These are phyloP conservation scores for Pempheris klunzingeri DNA, from an alignment of 2,797 vertebrate species.

Conservation along the genomic window DNA sequence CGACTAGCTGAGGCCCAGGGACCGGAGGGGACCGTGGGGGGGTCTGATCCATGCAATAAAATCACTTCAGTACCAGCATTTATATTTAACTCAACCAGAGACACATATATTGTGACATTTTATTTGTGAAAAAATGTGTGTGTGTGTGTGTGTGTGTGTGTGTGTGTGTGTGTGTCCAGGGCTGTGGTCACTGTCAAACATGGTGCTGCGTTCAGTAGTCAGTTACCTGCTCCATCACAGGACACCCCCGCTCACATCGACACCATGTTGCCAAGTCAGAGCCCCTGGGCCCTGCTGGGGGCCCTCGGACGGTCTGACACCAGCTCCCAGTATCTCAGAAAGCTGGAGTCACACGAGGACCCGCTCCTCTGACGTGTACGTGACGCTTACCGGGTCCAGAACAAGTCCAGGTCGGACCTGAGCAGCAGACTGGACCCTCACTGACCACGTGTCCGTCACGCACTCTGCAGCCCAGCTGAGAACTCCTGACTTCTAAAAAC, in stretches of 20 bases:
- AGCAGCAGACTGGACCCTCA: no score
- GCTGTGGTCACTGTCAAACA: constrained; percentile 8
- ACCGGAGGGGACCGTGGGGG: no score
- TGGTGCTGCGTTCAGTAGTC: constrained; percentile 4
- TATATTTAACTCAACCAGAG: constrained; percentile 78
- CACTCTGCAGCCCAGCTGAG: constrained; percentile 4
- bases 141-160: neutral
- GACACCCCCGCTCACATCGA: no score
- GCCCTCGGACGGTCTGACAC: no score
- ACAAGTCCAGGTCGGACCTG: neutral
- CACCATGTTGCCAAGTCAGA: no score
- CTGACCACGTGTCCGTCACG: no score
- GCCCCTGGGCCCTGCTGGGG: no score
- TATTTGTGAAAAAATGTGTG: constrained; percentile 58
- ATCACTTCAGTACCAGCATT: constrained; percentile 88
- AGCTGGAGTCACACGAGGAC: no score
- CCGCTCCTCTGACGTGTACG: no score
- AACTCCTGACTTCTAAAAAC: constrained; percentile 9
- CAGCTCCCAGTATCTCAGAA: neutral
- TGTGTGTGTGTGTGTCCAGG: constrained; percentile 24
- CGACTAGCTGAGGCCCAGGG: constrained; percentile 79
- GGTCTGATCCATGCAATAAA: constrained; percentile 87
- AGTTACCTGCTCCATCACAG: neutral
- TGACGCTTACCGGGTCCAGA: no score
- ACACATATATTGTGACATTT: constrained; percentile 81